These are phyloP conservation scores for Sarcophaga variegata DNA, from an alignment of 2,888 invertebrate genomes.

Conservation along the genomic window DNA sequence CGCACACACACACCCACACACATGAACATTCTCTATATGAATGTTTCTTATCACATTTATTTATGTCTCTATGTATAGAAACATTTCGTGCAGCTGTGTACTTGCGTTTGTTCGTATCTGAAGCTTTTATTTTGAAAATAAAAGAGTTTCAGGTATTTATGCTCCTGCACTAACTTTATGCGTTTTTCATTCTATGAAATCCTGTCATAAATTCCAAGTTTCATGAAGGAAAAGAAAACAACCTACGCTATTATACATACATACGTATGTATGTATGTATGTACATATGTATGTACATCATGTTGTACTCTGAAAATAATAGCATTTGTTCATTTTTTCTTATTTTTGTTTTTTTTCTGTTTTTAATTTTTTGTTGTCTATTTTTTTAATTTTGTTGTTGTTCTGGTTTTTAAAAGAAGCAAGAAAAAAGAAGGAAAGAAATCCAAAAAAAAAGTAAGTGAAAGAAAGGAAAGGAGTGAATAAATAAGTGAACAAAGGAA, in stretches of 20 bases:
- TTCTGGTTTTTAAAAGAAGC: conserved; percentile 8
- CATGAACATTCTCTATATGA: background rate
- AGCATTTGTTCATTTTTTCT: conserved; percentile 57
- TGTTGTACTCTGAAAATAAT: conserved; percentile 53
- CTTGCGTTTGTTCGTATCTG: background rate
- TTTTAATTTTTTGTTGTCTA: background rate
- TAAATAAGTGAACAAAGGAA: conserved; percentile 9
- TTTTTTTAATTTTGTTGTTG: conserved; percentile 28
- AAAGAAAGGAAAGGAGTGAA: background rate
- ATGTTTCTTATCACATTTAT: background rate
- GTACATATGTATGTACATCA: background rate
- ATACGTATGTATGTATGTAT: background rate
- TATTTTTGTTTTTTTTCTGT: conserved; percentile 19
- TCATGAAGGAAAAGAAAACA: conserved; percentile 67
- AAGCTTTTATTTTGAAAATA: conserved; percentile 47
- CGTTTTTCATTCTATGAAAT: conserved; percentile 68
- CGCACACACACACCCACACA: background rate
- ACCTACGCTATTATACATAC: conserved; percentile 42
- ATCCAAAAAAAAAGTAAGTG: background rate
- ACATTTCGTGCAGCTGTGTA: conserved; percentile 1
- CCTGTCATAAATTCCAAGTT: conserved; percentile 69
- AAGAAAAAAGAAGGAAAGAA: conserved; percentile 4
- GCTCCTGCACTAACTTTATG: conserved; percentile 65
- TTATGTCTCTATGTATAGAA: conserved; percentile 4
- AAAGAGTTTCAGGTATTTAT: conserved; percentile 68